Evolutionary conservation across 2,888 invertebrate genomes (phyloP).

Genomic region (Drosophila cracens): DNA sequence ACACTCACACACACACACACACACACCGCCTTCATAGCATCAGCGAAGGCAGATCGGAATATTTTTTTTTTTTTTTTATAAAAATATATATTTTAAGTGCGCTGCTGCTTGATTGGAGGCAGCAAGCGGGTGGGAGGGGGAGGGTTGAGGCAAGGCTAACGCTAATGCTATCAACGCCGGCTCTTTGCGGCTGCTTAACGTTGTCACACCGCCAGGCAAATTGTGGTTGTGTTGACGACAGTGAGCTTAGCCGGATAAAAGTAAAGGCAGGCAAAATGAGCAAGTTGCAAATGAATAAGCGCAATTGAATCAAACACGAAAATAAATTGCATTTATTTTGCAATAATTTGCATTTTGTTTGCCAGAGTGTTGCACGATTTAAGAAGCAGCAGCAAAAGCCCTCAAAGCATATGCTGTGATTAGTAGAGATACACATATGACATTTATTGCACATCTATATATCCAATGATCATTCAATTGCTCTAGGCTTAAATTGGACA

Average conservation of each 20-base stretch:
- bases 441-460: neutral
- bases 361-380: constrained; percentile 30
- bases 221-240: constrained; percentile 47
- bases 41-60: constrained; percentile 58
- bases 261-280: constrained; percentile 56
- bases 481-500: neutral
- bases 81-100: constrained; percentile 57
- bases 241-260: constrained; percentile 23
- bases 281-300: constrained; percentile 53
- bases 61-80: constrained; percentile 61
- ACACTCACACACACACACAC: constrained; percentile 9
- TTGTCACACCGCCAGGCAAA: constrained; percentile 74
- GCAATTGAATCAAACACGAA: constrained; percentile 73
- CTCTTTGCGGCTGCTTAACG: constrained; percentile 68
- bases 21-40: constrained; percentile 12
- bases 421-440: neutral
- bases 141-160: neutral
- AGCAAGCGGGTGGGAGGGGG: neutral
- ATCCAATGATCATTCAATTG: neutral
- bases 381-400: neutral
- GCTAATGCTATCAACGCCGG: constrained; percentile 65
- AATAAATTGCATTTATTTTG: constrained; percentile 73
- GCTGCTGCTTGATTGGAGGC: constrained; percentile 42
- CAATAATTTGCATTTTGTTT: constrained; percentile 69
- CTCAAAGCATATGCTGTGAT: constrained; percentile 9